phyloP scores from a whole-genome alignment of 2,888 invertebrate genomes.

The Patella depressa region DNA sequence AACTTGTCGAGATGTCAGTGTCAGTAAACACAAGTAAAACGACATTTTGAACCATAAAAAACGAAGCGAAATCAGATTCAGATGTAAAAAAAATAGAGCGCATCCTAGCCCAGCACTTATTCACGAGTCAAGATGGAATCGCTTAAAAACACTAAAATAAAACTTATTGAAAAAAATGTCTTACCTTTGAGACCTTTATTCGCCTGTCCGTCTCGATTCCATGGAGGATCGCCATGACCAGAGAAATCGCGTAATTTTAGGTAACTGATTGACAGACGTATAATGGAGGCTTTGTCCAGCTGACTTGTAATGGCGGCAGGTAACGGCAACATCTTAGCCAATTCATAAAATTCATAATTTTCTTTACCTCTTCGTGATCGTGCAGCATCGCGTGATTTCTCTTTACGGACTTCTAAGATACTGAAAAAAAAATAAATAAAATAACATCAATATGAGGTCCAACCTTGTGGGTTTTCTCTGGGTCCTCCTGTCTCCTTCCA shows the following conservation, averaged over 20 bases:
- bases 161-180: no score
- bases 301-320: conserved; percentile 95
- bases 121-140: no score
- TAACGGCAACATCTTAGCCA: conserved; percentile 92
- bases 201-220: conserved; percentile 76
- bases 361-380: conserved; percentile 94
- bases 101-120: no score
- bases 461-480: no score
- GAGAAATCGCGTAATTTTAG: conserved; percentile 97
- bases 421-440: conserved; percentile 47
- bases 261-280: conserved; percentile 94
- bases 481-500: no score
- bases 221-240: conserved; percentile 95
- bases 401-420: conserved; percentile 77
- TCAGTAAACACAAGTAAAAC: no score
- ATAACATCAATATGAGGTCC: background rate
- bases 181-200: conserved; percentile 11
- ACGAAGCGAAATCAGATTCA: no score
- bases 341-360: conserved; percentile 94
- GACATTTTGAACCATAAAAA: no score
- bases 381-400: conserved; percentile 98
- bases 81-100: no score
- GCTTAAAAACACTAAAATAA: no score
- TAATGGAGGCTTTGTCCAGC: conserved; percentile 96
- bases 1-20: no score